Base-by-base conservation (phyloP, 2,797 vertebrate genomes). In the Calcarius lapponicus region DNA sequence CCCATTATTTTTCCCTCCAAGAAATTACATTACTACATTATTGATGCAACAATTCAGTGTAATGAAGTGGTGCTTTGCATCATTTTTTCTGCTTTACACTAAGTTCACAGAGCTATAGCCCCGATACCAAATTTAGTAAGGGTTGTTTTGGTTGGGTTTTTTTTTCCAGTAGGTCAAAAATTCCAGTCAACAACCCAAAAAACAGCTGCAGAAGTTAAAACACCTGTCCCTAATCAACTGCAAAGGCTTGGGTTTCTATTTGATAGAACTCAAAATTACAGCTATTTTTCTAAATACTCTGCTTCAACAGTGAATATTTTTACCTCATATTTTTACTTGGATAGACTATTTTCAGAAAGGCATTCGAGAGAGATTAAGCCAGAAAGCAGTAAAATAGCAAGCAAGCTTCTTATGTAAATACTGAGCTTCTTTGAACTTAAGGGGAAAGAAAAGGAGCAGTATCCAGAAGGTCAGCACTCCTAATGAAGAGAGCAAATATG, bases 321-420 rank as follows among this genome's bases (percentile, higher is more conserved):
- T 95, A 91, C 88, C 51, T 94, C 93, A 64, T 87, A 67, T 75
- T 85, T 85, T 69, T 60, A 67, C 54, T 91, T 92, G 86, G 90
- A 90, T 78, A 73, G 74, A 60, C 80, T 92, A 95, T 92, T 95
- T 96, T 95, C 87, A 90, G 93, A 96, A 91, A 92, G 83, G 69
- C 57, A 94, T 94, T 93, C 0, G 0, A 86, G 79, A 66, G 25
- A 85, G 76, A 91, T 86, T 93, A 88, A 86, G 60, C 71, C 61
- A 95, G 74, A 96, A 95, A 26, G 65, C 65, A 74, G 81, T 69
- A 95, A 93, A 87, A 74, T 58, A 82, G 83, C 17, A 2, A 93
- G 78, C 12, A 1, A 95, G 74, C 32, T 4, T 5, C 48, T 94
- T 92, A 90, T 3, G 4, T 60, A 94, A 90, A 96, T 87, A 82